A percentile compares a stretch with the other conserved stretches of the same genome.
These are phyloP conservation scores for Galemys pyrenaicus DNA, from an alignment of 2,113 vertebrate species.

Conservation along the genomic window DNA sequence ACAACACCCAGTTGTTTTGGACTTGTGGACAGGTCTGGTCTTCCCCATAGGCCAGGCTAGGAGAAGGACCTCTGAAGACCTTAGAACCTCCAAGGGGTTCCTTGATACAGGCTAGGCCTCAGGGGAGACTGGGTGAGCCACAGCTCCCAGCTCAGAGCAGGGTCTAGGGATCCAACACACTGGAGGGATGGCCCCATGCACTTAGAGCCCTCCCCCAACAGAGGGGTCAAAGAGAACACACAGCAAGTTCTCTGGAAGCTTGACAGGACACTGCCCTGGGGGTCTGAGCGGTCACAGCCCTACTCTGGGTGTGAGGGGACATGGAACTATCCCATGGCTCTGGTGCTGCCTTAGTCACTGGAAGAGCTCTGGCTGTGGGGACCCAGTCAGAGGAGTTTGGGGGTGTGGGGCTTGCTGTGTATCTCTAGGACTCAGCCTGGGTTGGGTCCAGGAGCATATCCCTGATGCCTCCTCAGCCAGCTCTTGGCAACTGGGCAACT, in stretches of 20 bases:
- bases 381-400: too few species aligned
- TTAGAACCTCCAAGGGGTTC: neutral
- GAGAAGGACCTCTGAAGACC: neutral
- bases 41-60: neutral
- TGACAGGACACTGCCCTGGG: neutral
- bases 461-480: neutral
- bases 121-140: neutral
- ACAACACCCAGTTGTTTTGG: neutral
- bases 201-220: neutral
- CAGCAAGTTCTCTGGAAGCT: neutral
- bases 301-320: neutral
- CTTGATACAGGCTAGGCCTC: neutral
- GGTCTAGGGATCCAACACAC: neutral
- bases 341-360: neutral
- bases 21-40: neutral
- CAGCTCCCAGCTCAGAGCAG: neutral
- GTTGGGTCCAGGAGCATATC: neutral
- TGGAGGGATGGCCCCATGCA: neutral
- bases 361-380: neutral
- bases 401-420: neutral
- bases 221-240: neutral
- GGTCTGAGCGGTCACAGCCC: neutral
- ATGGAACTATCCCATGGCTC: accelerated
- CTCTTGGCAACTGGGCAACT: neutral
- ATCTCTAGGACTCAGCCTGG: neutral